Evolutionary conservation across 2,113 vertebrate species (phyloP), one percentile per base, ranked within the genome.

Genomic region (human): DNA sequence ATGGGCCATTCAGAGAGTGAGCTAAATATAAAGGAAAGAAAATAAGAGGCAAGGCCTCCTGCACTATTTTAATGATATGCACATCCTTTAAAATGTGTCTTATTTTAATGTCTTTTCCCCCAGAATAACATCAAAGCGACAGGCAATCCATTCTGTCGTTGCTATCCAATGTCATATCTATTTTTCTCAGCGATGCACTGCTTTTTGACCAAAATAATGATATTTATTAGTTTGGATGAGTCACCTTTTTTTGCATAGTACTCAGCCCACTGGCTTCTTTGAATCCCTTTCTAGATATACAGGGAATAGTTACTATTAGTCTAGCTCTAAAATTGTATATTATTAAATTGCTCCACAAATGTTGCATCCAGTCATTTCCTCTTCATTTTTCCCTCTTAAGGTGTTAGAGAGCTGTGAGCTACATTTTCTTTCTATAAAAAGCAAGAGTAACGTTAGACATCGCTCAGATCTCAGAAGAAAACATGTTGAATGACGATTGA

Each of bases 161-260:
- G 43, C 68, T 86, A 57, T 70, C 50, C 68, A 94, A 59, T 66
- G 45, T 38, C 64, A 83, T 78, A 76, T 55, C 32, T 30, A 48
- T 40, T 82, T 96, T 97, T 78, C 32, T 72, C 43, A 82, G 20
- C 43, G 43, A 78, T 76, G 22, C 14, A 87, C 43, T 83, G n/a
- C 66, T 90, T 90, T 96, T 92, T 2, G 2, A 57, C 16, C 57
- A 86, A 93, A 96, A 94, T 57, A 75, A 96, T 90, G 40, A 85
- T 92, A 85, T 94, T 92, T 94, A 78, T 94, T 97, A 86, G 43
- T 86, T 95, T 92, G 66, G 50, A 94, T 72, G 70, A 87, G 57
- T 76, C 40, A 66, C 38, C 38, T 90, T 22, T 86, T 27, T 97
- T 90, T 93, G 75, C 80, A 87, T 96, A 92, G 43, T 86, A 45